Evolutionary conservation across 1,140 invertebrate species (phyloP), one percentile per base, ranked within the genome.

Genomic region (Cydia amplana): DNA sequence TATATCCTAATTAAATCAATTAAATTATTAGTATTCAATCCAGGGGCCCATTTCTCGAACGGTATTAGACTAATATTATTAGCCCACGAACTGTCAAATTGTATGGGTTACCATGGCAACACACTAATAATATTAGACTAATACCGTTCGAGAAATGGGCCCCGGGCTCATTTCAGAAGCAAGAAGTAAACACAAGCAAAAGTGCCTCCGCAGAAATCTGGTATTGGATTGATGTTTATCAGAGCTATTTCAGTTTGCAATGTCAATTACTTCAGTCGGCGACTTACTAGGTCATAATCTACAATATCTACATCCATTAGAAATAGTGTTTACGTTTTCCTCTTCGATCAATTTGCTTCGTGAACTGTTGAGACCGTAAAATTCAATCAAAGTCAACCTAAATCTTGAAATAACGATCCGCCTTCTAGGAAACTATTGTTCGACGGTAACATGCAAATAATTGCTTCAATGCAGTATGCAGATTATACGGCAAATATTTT

Each of bases 401-500:
- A 85, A 85, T 85, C 80, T 82, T 83, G 77, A 84, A 87, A 89
- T 87, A 85, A 83, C 84, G 82, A 81, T 79, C 78, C 74, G 75
- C 73, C 51, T 83, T 86, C 82, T 86, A 87, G 85, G 87, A 89
- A 84, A 80, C 73, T 77, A 83, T 83, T 83, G 82, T 84, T 84
- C 84, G 76, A 75, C 75, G 79, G 80, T 78, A 78, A 81, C 84
- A 84, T 79, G 85, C 86, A 86, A 87, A 87, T 88, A 88, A 83
- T 84, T 76, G 82, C 80, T 82, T 80, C 83, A 83, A 78, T 77
- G 74, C 81, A 78, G 73, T 36, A 36, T 70, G 65, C 75, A 79
- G 82, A 87, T 89, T 88, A 84, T 80, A 80, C 77, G 70, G 85
- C 79, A 90, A 91, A 89, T 88, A 87, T 87, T 87, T 85, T 87